These are phyloP conservation scores for Cossypha niveicapilla DNA, from an alignment of 2,797 vertebrate species.

Conservation along the genomic window DNA sequence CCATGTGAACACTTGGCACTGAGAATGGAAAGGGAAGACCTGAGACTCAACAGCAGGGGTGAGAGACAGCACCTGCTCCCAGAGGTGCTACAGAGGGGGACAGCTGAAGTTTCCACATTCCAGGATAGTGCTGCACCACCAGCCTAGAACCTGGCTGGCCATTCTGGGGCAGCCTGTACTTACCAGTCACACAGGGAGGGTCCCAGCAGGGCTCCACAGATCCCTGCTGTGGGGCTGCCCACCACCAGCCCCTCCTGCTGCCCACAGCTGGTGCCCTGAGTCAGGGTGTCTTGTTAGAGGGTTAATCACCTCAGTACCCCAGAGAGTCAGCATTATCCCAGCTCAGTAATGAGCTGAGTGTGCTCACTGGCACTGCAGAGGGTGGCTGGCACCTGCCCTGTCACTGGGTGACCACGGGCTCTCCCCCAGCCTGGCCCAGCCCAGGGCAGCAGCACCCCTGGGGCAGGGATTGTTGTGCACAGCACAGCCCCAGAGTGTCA, in stretches of 20 bases:
- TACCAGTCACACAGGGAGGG: background rate
- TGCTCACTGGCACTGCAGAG: background rate
- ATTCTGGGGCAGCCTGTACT: background rate
- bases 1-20: accelerated
- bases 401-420: accelerated
- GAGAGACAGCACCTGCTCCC: background rate
- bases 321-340: background rate
- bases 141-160: background rate
- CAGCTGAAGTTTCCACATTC: background rate
- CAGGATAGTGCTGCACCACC: background rate
- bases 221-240: background rate
- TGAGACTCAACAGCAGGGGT: background rate
- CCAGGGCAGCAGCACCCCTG: accelerated
- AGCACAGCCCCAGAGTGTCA: accelerated
- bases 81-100: accelerated
- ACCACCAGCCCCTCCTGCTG: accelerated
- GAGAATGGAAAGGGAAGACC: background rate
- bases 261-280: background rate
- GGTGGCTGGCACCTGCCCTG: accelerated
- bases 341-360: background rate
- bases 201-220: accelerated
- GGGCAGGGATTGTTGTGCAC: background rate
- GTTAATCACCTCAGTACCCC: background rate
- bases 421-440: background rate
- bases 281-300: accelerated